These are phyloP conservation scores for Chaetodon trifasciatus DNA, from an alignment of 2,797 vertebrate genomes.

Conservation along the genomic window DNA sequence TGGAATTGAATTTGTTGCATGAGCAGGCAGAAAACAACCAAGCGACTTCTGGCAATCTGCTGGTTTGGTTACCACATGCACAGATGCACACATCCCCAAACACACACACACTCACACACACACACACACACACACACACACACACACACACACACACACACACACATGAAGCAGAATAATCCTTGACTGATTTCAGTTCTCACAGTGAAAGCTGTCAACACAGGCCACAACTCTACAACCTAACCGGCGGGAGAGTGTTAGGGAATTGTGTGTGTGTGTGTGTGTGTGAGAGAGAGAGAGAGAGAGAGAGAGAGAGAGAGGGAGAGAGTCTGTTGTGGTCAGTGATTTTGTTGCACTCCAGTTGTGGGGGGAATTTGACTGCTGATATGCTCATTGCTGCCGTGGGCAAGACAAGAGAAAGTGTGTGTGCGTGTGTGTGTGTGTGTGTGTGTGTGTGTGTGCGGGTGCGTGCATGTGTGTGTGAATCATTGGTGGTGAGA, in stretches of 20 bases:
- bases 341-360: constrained; percentile 76
- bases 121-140: constrained; percentile 1
- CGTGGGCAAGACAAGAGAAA: constrained; percentile 64
- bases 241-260: constrained; percentile 57
- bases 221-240: constrained; percentile 56
- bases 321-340: constrained; percentile 62
- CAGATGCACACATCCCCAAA: constrained; percentile 17
- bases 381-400: constrained; percentile 75
- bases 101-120: not conserved
- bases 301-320: too few species aligned
- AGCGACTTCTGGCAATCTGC: constrained; percentile 68
- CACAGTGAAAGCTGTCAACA: constrained; percentile 66
- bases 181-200: constrained; percentile 60
- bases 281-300: not conserved
- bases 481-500: constrained; percentile 65
- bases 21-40: constrained; percentile 77
- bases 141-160: not conserved
- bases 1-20: constrained; percentile 81
- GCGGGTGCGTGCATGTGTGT: constrained; percentile 43
- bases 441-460: constrained; percentile 28
- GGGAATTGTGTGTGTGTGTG: constrained; percentile 10
- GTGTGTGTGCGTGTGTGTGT: constrained; percentile 18
- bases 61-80: constrained; percentile 69
- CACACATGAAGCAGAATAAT: constrained; percentile 36
- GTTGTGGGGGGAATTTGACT: constrained; percentile 73